Evolutionary conservation across 2,888 invertebrate species (phyloP).

Genomic region (Metacarcinus magister): DNA sequence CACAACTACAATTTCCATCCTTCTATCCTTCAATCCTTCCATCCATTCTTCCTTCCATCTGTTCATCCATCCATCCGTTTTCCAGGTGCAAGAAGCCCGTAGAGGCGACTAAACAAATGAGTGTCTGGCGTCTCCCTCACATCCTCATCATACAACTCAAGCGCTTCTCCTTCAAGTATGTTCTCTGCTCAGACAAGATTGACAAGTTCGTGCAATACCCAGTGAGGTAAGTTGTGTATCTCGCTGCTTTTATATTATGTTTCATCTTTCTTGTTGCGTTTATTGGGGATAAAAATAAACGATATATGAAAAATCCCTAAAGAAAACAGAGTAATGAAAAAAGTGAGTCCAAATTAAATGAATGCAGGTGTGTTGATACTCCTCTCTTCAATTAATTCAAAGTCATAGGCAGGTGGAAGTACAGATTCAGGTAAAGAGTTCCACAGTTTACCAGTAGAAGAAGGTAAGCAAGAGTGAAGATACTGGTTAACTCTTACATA

Average conservation of each 20-base stretch:
- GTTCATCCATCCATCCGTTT: too few relatives aligned
- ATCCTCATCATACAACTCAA: conserved; percentile 85
- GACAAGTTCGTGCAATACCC: conserved; percentile 84
- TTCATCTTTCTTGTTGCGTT: not conserved
- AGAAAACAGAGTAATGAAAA: too few relatives aligned
- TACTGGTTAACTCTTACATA: not conserved
- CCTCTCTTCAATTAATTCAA: not conserved
- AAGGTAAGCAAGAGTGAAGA: too few relatives aligned
- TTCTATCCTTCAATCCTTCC: too few relatives aligned
- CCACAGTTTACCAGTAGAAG: not conserved
- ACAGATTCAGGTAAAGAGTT: too few relatives aligned
- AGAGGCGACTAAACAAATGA: conserved; percentile 84
- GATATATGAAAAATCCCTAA: too few relatives aligned
- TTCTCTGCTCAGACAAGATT: conserved; percentile 83
- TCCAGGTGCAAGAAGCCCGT: conserved; percentile 84
- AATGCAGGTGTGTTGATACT: too few relatives aligned
- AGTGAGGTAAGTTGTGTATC: conserved; percentile 83
- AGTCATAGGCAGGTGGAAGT: too few relatives aligned
- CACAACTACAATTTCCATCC: too few relatives aligned
- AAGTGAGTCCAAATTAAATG: too few relatives aligned
- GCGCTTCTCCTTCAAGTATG: conserved; percentile 84
- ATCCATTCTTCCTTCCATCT: too few relatives aligned
- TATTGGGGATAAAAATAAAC: not conserved
- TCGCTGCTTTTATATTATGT: not conserved
- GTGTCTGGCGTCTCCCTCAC: conserved; percentile 84